Conservation (phyloP, 2,113 vertebrate species). For the Nannospalax galili region DNA sequence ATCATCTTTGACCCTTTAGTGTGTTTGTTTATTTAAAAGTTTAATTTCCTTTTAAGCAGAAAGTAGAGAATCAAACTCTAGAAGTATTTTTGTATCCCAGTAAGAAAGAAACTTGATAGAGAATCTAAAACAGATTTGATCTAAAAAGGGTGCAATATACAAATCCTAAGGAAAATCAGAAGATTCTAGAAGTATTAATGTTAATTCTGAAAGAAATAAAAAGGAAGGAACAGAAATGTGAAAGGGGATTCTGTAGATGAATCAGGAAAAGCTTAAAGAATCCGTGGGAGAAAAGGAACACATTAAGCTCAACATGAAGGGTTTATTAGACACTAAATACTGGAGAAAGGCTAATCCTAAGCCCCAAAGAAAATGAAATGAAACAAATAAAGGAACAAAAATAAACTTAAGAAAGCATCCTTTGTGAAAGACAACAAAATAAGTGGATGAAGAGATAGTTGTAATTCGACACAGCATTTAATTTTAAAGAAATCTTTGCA, state of each 20-base stretch:
- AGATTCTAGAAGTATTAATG: not conserved
- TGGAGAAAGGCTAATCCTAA: not conserved
- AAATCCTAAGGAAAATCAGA: not conserved
- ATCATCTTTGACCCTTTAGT: not conserved
- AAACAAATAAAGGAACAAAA: slow-evolving; percentile 16
- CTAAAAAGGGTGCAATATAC: not conserved
- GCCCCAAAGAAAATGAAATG: not conserved
- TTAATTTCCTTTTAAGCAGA: slow-evolving; percentile 38
- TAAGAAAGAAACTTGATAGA: not conserved
- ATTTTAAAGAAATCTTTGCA: slow-evolving; percentile 2
- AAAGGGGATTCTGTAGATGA: not conserved
- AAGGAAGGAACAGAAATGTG: not conserved
- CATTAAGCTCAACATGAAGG: not conserved
- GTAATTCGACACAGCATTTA: not conserved
- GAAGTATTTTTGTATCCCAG: not conserved
- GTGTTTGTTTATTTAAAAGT: not conserved
- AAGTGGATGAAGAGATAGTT: not conserved
- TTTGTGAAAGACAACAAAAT: not conserved
- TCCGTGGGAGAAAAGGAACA: not conserved
- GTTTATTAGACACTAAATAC: not conserved
- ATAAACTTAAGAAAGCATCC: not conserved
- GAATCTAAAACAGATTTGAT: not conserved
- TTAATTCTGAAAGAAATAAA: slow-evolving; percentile 19
- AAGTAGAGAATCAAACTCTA: not conserved
- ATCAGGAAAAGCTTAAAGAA: not conserved